A percentile compares a stretch with the other conserved stretches of the same genome.
These are phyloP conservation scores for Dione vanillae DNA, from an alignment of 2,888 invertebrate genomes.

Conservation along the genomic window DNA sequence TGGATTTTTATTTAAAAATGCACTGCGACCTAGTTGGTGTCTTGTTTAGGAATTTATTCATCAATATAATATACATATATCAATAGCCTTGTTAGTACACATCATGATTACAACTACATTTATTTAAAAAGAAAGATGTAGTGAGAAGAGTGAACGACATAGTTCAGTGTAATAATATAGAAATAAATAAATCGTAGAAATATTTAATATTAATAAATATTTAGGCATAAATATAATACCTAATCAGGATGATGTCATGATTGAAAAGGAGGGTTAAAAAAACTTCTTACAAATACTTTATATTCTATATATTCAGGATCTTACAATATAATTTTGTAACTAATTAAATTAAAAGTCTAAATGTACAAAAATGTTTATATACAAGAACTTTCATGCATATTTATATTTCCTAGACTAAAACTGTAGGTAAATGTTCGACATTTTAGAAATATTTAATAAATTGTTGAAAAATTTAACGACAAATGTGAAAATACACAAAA, in stretches of 20 bases:
- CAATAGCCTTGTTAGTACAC: too few species aligned
- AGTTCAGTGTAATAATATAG: too few species aligned
- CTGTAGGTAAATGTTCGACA: slow-evolving; percentile 67
- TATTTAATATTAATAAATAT: background rate
- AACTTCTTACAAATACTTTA: slow-evolving; percentile 54
- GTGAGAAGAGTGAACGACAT: too few species aligned
- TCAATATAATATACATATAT: too few species aligned
- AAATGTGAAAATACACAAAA: slow-evolving; percentile 44
- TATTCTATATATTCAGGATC: slow-evolving; percentile 81
- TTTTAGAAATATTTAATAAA: slow-evolving; percentile 69
- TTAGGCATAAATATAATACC: background rate
- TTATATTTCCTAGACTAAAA: slow-evolving; percentile 56
- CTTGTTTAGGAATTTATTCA: too few species aligned
- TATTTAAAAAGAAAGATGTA: too few species aligned
- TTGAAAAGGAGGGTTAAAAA: slow-evolving; percentile 18
- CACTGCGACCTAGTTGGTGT: too few species aligned
- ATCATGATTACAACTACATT: too few species aligned
- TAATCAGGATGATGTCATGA: background rate
- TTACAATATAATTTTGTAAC: slow-evolving; percentile 80
- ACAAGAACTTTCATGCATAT: slow-evolving; percentile 78
- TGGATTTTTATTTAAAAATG: too few species aligned
- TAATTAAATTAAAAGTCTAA: slow-evolving; percentile 81
- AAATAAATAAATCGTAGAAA: too few species aligned
- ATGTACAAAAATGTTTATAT: slow-evolving; percentile 83
- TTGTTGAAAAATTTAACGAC: slow-evolving; percentile 41